Evolutionary conservation across 2,113 vertebrate genomes (phyloP), one percentile per base, ranked within the genome.

Genomic region (Oreotrochilus melanogaster): DNA sequence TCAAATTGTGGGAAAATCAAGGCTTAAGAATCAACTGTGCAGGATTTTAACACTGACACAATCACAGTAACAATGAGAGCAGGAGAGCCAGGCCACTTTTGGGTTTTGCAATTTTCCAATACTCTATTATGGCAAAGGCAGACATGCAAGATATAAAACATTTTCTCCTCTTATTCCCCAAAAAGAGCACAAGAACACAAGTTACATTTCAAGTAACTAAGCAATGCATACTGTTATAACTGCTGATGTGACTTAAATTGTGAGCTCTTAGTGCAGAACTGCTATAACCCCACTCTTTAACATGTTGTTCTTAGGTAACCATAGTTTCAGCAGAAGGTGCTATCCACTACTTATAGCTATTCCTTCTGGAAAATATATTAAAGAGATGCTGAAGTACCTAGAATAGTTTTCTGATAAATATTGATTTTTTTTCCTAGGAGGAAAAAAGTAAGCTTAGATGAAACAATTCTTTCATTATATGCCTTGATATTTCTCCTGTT

Each of bases 91-190:
- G 81, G 64, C 19, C 64, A 43, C 24, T 81, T 56, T 17, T 0
- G 4, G 24, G 64, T 95, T 95, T 92, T 83, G 80, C 81, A 96
- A 56, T 58, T 88, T 96, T 39, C 25, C 91, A 94, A 75, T 90
- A 92, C 85, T 95, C 67, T 47, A 47, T 81, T 92, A 96, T 39
- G 78, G 75, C 76, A 73, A 87, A 95, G 30, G 73, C 69, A 92
- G 42, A 92, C 73, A 92, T 74, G 79, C 85, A 94, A 92, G 31
- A 89, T 21, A 58, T 71, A 86, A 95, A 87, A 88, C 42, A 56
- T 78, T 60, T 89, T 78, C 30, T 90, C 51, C 54, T 88, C 61
- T 81, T 61, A 57, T 43, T 96, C 61, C 74, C 93, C 81, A 96
- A 89, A 43, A 89, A 80, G 11, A 91, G 64, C 61, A 91, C 70